These are phyloP conservation scores for Campoplex nolae DNA, from an alignment of 2,888 invertebrate species.

Conservation along the genomic window DNA sequence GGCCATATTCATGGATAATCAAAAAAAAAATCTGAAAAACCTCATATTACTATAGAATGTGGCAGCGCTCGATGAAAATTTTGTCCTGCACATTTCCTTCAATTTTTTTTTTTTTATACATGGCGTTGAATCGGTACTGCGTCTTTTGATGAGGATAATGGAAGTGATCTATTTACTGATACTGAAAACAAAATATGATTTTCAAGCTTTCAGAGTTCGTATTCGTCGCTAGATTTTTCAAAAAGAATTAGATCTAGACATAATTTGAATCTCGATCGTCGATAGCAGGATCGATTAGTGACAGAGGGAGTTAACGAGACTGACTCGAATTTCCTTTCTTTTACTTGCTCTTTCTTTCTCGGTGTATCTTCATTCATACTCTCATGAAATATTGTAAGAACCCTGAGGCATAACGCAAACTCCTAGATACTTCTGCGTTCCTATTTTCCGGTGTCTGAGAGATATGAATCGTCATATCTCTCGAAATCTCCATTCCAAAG, in stretches of 20 bases:
- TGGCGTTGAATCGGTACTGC: too few relatives aligned
- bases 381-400: slow-evolving; percentile 76
- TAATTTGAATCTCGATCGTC: not conserved
- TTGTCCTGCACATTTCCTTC: too few relatives aligned
- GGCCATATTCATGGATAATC: too few relatives aligned
- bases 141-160: not conserved
- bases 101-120: too few relatives aligned
- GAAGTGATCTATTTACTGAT: not conserved
- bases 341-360: slow-evolving; percentile 30
- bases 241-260: not conserved
- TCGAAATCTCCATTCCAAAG: slow-evolving; percentile 50
- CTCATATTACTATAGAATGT: too few relatives aligned
- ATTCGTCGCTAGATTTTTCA: not conserved
- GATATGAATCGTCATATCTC: slow-evolving; percentile 81
- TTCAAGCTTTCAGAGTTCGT: not conserved
- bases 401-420: slow-evolving; percentile 71
- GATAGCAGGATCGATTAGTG: not conserved
- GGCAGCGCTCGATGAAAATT: too few relatives aligned
- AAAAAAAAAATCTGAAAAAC: too few relatives aligned
- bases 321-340: slow-evolving; percentile 49
- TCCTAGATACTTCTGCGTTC: slow-evolving; percentile 79
- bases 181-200: not conserved
- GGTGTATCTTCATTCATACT: slow-evolving; percentile 53
- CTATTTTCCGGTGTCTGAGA: slow-evolving; percentile 79
- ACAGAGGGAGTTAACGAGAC: slow-evolving; percentile 57